These are phyloP conservation scores for Tamandua tetradactyla DNA, from an alignment of 2,797 vertebrate species.

Conservation along the genomic window DNA sequence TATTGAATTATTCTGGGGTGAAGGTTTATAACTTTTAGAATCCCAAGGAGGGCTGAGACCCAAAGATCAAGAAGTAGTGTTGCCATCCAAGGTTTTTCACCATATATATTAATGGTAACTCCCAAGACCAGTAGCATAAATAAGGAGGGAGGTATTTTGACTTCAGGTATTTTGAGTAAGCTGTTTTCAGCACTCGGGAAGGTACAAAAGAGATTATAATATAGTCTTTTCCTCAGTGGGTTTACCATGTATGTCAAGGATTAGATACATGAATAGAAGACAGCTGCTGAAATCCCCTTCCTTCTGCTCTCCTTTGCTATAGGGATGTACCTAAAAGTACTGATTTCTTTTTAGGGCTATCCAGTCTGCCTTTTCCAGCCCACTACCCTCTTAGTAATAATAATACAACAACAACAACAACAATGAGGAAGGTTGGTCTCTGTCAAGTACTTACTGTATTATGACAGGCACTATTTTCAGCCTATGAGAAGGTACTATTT, in stretches of 20 bases:
- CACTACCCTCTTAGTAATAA: rapidly evolving
- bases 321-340: background rate
- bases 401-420: background rate
- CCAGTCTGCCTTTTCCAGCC: background rate
- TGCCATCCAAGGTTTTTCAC: background rate
- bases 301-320: background rate
- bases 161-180: background rate
- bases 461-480: background rate
- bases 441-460: background rate
- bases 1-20: background rate
- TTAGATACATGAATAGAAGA: background rate
- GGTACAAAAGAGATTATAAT: background rate
- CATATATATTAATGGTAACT: background rate
- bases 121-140: background rate
- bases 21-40: background rate
- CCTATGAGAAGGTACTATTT: background rate
- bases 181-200: background rate
- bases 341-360: background rate
- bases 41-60: background rate
- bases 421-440: background rate
- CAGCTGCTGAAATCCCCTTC: background rate
- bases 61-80: background rate
- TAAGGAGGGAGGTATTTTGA: background rate
- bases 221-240: background rate
- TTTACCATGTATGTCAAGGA: background rate